Percentiles rank a stretch among this genome's conserved stretches.
These are phyloP conservation scores for Augochlorella aurata DNA, from an alignment of 2,888 invertebrate genomes.

Conservation along the genomic window DNA sequence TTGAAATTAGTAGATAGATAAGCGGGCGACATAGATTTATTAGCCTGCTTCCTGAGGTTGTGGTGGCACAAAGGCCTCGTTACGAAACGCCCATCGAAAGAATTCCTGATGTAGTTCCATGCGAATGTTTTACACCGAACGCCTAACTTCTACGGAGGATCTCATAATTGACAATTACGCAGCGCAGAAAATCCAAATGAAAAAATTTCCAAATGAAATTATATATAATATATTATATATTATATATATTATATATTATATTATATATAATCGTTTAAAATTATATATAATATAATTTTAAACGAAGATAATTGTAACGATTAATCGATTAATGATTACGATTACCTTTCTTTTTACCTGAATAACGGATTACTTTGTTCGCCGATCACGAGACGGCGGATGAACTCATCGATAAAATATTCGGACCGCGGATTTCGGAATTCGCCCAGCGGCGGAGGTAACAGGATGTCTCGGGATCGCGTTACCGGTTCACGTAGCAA, in stretches of 20 bases:
- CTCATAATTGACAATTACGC: not conserved
- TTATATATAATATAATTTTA: too few relatives aligned
- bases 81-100: not conserved
- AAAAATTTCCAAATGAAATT: not conserved
- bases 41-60: not conserved
- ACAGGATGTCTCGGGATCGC: constrained; percentile 1
- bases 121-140: not conserved
- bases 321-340: too few relatives aligned
- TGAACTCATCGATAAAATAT: not conserved
- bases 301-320: too few relatives aligned
- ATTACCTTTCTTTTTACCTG: too few relatives aligned
- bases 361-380: too few relatives aligned
- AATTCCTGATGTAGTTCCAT: not conserved
- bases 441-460: not conserved
- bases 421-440: not conserved
- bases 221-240: too few relatives aligned
- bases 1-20: constrained; percentile 4
- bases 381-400: too few relatives aligned
- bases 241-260: too few relatives aligned
- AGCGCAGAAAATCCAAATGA: not conserved
- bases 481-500: not conserved
- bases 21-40: constrained; percentile 3
- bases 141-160: too few relatives aligned
- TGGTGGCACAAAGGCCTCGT: not conserved
- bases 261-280: too few relatives aligned